Evolutionary conservation across 1,140 invertebrate genomes (phyloP).

Genomic region (Eufriesea mexicana): DNA sequence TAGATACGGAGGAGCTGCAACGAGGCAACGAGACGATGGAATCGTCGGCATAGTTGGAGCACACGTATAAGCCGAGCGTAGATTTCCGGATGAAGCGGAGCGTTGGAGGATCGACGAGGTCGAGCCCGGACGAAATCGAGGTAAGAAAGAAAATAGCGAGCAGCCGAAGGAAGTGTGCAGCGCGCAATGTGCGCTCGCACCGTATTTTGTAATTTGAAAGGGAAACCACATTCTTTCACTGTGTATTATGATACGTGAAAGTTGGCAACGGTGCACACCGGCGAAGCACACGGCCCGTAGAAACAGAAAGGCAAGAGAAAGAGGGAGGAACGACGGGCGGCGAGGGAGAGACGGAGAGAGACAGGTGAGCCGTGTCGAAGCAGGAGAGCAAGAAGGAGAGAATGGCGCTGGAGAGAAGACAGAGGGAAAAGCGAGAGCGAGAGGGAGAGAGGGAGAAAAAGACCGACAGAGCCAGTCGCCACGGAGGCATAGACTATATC

Average conservation of each 20-base stretch:
- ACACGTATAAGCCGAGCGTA: not conserved
- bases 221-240: slow-evolving; percentile 81
- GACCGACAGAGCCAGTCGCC: slow-evolving; percentile 61
- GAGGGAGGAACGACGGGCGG: not conserved
- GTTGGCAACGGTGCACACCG: slow-evolving; percentile 70
- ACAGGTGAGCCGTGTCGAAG: not conserved
- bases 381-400: not conserved
- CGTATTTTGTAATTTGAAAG: slow-evolving; percentile 82
- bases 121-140: slow-evolving; percentile 7
- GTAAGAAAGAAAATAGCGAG: slow-evolving; percentile 55
- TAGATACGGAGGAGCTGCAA: too few relatives aligned
- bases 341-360: slow-evolving; percentile 38
- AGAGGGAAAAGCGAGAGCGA: not conserved
- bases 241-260: slow-evolving; percentile 81
- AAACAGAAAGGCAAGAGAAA: slow-evolving; percentile 28
- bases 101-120: not conserved
- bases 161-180: slow-evolving; percentile 68
- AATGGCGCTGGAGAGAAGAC: not conserved
- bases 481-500: slow-evolving; percentile 71
- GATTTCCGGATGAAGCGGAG: not conserved
- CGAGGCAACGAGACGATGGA: too few relatives aligned
- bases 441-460: slow-evolving; percentile 20
- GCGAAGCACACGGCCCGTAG: slow-evolving; percentile 8
- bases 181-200: slow-evolving; percentile 50
- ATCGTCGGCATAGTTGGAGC: not conserved